phyloP scores from a whole-genome alignment of 2,888 invertebrate species.

The Melieria picta region DNA sequence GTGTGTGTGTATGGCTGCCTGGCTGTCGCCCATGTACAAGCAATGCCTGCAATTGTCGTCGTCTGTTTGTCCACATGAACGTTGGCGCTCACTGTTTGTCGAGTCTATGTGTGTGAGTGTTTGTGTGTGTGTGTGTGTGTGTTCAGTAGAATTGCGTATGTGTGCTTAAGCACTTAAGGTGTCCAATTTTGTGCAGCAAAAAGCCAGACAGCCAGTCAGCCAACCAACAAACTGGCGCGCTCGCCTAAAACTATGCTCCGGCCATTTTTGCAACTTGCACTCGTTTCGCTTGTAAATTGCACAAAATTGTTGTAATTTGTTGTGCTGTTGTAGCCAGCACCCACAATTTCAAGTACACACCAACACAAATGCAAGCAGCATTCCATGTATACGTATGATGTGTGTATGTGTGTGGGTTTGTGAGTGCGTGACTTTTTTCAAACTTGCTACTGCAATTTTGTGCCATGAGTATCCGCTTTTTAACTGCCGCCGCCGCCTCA shows the following conservation, averaged over 20 bases:
- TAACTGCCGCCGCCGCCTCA: too few relatives aligned
- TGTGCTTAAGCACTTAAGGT: slow-evolving; percentile 6
- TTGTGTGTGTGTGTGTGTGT: background rate
- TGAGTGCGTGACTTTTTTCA: background rate
- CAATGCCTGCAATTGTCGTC: too few relatives aligned
- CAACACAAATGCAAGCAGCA: background rate
- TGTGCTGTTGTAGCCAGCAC: background rate
- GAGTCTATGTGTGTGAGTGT: too few relatives aligned
- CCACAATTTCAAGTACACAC: background rate
- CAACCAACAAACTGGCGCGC: background rate
- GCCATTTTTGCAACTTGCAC: background rate
- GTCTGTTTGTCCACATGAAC: too few relatives aligned
- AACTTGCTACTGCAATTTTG: background rate
- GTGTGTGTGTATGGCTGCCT: background rate
- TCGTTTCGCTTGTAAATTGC: background rate
- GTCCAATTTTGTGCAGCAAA: background rate
- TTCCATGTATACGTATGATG: background rate
- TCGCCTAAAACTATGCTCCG: slow-evolving; percentile 3
- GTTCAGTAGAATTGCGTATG: background rate
- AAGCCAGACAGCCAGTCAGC: too few relatives aligned
- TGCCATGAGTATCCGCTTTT: background rate
- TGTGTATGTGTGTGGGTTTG: background rate
- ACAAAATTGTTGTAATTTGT: slow-evolving; percentile 4
- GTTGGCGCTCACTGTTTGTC: too few relatives aligned
- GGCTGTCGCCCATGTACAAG: too few relatives aligned